Conservation (phyloP, 2,113 vertebrate species). For the Podilymbus podiceps region DNA sequence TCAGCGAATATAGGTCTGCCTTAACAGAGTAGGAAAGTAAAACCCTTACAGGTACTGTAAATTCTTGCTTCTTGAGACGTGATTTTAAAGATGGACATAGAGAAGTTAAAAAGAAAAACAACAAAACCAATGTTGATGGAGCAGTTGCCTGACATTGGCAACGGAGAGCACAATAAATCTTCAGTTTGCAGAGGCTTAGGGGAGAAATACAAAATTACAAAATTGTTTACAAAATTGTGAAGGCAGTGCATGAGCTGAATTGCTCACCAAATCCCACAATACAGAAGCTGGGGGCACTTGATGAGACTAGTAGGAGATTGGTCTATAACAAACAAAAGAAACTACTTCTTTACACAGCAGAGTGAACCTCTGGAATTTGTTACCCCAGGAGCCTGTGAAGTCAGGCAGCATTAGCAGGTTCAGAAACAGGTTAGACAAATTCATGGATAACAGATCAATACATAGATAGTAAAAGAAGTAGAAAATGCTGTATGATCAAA, state of each 20-base stretch:
- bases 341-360: background rate
- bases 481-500: fast-evolving
- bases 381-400: background rate
- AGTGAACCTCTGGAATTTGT: background rate
- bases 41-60: background rate
- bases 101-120: background rate
- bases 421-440: background rate
- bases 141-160: background rate
- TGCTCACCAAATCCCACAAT: background rate
- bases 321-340: background rate
- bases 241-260: background rate
- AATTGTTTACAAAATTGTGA: background rate
- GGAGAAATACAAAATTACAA: background rate
- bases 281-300: background rate
- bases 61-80: background rate
- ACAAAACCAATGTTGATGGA: background rate
- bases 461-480: background rate
- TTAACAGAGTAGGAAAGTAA: background rate
- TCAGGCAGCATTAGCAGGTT: background rate
- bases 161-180: background rate
- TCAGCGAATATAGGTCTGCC: background rate
- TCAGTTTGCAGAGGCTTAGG: background rate
- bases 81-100: background rate
- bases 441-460: background rate
- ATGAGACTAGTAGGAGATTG: background rate